phyloP scores from a whole-genome alignment of 2,888 invertebrate genomes.

The Entomobrya multifasciata region DNA sequence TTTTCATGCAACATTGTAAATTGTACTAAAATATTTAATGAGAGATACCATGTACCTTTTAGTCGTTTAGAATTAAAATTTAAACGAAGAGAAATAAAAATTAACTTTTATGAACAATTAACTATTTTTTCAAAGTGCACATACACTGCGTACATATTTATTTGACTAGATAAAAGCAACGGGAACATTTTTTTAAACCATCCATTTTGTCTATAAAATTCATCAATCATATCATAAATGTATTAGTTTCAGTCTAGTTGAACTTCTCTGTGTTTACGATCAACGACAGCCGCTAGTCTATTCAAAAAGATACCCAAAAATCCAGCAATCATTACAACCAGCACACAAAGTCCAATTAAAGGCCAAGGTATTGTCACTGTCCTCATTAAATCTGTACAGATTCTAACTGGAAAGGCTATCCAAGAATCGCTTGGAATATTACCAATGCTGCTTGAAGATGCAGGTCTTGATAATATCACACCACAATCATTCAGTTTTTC shows the following conservation, averaged over 20 bases:
- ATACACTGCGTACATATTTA: too few species aligned
- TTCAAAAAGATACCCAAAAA: conserved; percentile 48
- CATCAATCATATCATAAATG: not conserved
- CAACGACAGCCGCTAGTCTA: conserved; percentile 18
- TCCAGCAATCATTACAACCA: conserved; percentile 51
- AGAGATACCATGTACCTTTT: too few species aligned
- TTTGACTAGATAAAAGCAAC: too few species aligned
- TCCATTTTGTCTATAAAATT: not conserved
- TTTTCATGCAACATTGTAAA: too few species aligned
- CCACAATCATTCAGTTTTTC: too few species aligned
- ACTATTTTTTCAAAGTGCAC: too few species aligned
- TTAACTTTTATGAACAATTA: too few species aligned
- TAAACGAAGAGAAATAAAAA: too few species aligned
- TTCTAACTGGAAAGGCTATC: conserved; percentile 48
- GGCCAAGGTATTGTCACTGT: conserved; percentile 17
- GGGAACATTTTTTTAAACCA: not conserved
- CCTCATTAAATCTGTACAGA: conserved; percentile 33
- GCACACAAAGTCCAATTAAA: conserved; percentile 21
- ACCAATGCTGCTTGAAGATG: not conserved
- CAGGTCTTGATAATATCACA: not conserved
- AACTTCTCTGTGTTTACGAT: not conserved
- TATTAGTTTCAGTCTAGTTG: not conserved
- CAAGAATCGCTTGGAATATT: conserved; percentile 52
- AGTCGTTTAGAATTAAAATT: too few species aligned
- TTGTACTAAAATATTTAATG: too few species aligned